Percentiles rank a stretch among this genome's conserved stretches.
Evolutionary conservation across 2,797 vertebrate species (phyloP).

Genomic region (Todus mexicanus): DNA sequence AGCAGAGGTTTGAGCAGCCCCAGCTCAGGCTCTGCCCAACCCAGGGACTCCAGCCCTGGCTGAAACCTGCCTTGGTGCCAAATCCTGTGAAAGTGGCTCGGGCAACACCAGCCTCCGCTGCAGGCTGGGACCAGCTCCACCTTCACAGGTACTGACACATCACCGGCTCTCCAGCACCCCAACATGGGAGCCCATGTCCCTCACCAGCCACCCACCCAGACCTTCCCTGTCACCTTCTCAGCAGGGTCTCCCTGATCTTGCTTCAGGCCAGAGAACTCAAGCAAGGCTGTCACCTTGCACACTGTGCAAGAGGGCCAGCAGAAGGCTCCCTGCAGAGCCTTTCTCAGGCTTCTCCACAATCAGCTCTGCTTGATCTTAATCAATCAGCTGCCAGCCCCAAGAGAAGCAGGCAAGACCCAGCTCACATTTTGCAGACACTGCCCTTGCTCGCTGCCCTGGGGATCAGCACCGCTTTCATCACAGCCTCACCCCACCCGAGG

Average conservation of each 20-base stretch:
- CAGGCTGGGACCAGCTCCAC: background rate
- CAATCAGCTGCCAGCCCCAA: background rate
- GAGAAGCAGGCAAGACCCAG: background rate
- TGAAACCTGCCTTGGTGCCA: background rate
- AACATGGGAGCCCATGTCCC: accelerated
- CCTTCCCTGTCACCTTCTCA: no score
- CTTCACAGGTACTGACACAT: accelerated
- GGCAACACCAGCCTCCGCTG: no score
- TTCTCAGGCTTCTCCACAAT: background rate
- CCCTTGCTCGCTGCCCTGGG: background rate
- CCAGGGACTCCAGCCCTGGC: no score
- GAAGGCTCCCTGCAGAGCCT: background rate
- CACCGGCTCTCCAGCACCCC: background rate
- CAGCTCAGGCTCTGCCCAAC: background rate
- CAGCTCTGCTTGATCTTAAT: background rate
- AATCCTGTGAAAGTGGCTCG: background rate
- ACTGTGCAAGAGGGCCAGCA: accelerated
- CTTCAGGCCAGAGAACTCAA: background rate
- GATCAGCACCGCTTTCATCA: background rate
- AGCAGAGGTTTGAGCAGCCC: background rate
- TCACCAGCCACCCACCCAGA: background rate
- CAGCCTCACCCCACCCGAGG: background rate
- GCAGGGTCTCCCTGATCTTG: background rate
- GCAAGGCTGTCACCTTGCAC: background rate
- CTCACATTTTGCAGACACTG: background rate